Base-by-base conservation (phyloP, 2,888 invertebrate genomes). In the Andrena dorsata region DNA sequence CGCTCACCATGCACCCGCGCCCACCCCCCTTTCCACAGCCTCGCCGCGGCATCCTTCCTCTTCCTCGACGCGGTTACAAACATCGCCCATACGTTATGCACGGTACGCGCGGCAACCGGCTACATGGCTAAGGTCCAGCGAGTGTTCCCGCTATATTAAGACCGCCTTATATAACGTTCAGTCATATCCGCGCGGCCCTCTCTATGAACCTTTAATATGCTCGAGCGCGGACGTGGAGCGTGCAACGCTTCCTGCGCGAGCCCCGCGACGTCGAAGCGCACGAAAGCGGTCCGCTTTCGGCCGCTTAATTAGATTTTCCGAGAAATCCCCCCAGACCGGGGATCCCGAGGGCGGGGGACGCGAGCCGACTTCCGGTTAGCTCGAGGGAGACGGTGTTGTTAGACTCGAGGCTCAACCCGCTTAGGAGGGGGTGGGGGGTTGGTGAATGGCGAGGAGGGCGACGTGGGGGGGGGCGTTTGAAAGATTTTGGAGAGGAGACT, bases 111-210 rank as follows among this genome's bases (percentile, higher is more conserved):
- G 80, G 79, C 81, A 84, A 89, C 87, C 86, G 83, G 78, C 80
- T 82, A 86, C 86, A 88, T 91, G 91, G 91, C 91, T 88, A 87
- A 87, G 89, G 83, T 91, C 91, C 91, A 91, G 90, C 86, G 85
- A 88, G 89, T 84, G 90, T 90, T 90, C 72, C 72, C 83, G 90
- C 90, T 91, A 91, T 90, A 91, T 91, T 91, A 90, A 90, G 90
- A 86, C 77, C 83, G 83, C 78, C 88, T 91, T 91, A 91, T 89
- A 88, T 91, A 91, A 91, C 87, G 82, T 88, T 90, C 84, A 87
- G 79, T 90, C 90, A 89, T 90, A 89, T 88, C 85, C 75, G 65
- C 77, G 80, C 61, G 69, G 70, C 61, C 77, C 70, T 65, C 71
- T 69, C 73, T 87, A 80, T 77, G 80, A 81, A 87, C 78, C 78